A percentile compares a stretch with the other conserved stretches of the same genome.
These are phyloP conservation scores for Actinostola sp. DNA, from an alignment of 92 coral and sea anemone species.

Conservation along the genomic window DNA sequence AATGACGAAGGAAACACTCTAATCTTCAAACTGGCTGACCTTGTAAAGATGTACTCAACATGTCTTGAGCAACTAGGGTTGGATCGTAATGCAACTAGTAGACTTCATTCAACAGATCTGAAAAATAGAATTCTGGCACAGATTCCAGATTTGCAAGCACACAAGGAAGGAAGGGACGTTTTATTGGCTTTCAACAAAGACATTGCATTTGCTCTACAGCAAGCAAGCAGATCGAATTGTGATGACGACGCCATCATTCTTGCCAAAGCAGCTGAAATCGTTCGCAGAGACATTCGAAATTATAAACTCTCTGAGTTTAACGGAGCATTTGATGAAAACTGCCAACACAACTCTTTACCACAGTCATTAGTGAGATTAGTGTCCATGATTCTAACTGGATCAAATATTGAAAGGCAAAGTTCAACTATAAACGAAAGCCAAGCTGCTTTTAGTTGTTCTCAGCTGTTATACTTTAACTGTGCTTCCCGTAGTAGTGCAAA, in stretches of 20 bases:
- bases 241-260: slow-evolving; percentile 58
- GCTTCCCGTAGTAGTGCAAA: slow-evolving; percentile 35
- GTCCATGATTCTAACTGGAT: slow-evolving; percentile 57
- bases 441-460: slow-evolving; percentile 61
- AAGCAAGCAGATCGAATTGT: slow-evolving; percentile 25
- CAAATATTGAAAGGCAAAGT: slow-evolving; percentile 54
- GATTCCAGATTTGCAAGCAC: slow-evolving; percentile 59
- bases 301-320: slow-evolving; percentile 15
- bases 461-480: slow-evolving; percentile 53
- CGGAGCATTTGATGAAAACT: slow-evolving; percentile 1
- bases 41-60: too few relatives aligned
- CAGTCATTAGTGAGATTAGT: slow-evolving; percentile 21
- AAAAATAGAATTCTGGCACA: slow-evolving; percentile 57
- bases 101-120: slow-evolving; percentile 49
- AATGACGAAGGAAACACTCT: slow-evolving; percentile 16
- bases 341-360: slow-evolving; percentile 22
- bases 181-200: slow-evolving; percentile 48
- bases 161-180: slow-evolving; percentile 60
- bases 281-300: slow-evolving; percentile 50
- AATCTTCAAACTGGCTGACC: too few relatives aligned
- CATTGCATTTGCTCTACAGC: slow-evolving; percentile 45
- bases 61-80: too few relatives aligned
- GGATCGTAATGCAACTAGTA: not conserved
- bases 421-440: slow-evolving; percentile 44
- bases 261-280: slow-evolving; percentile 41